Base-by-base conservation (phyloP, 2,888 invertebrate species). In the Muschampia plurimacula region DNA sequence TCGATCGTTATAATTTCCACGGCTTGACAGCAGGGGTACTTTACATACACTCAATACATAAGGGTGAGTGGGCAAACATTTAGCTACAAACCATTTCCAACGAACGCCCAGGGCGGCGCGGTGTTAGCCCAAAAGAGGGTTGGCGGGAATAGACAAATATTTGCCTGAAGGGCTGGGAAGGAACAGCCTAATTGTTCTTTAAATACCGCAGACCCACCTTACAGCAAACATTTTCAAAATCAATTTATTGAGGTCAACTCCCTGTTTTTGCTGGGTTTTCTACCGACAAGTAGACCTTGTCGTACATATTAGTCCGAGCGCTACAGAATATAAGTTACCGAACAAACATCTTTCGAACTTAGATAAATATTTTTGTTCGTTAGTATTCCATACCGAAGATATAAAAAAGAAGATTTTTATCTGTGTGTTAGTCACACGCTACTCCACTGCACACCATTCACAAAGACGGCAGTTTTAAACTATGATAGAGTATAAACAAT, bases 131-230 rank as follows among this genome's bases (percentile, higher is more conserved):
- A 84, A 87, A 84, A 86, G 89, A 91, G 92, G 92, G 92, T 91
- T 92, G 92, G 93, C 92, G 92, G 93, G 89, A 93, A 93, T 84
- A 87, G 88, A 85, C 92, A 91, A 93, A 93, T 92, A 93, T 93
- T 93, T 92, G 89, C 84, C 88, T 84, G 81, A 82, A 89, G 91
- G 91, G 91, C 88, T 89, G 90, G 86, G 86, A 88, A 89, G 91
- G 91, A 89, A 86, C 88, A 91, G 90, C 90, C 93, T 93, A 93
- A 93, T 93, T 93, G 93, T 89, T 92, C 91, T 93, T 92, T 93
- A 93, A 93, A 93, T 92, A 93, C 89, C 89, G 84, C 87, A 80
- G 83, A 83, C 90, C 89, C 88, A 89, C 91, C 91, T 90, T 89
- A 85, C 79, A 77, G 84, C 87, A 93, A 93, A 93, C 89, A 92